A percentile compares a stretch with the other conserved stretches of the same genome.
phyloP scores from a whole-genome alignment of 2,888 invertebrate genomes.

The Leucophenga maculata region DNA sequence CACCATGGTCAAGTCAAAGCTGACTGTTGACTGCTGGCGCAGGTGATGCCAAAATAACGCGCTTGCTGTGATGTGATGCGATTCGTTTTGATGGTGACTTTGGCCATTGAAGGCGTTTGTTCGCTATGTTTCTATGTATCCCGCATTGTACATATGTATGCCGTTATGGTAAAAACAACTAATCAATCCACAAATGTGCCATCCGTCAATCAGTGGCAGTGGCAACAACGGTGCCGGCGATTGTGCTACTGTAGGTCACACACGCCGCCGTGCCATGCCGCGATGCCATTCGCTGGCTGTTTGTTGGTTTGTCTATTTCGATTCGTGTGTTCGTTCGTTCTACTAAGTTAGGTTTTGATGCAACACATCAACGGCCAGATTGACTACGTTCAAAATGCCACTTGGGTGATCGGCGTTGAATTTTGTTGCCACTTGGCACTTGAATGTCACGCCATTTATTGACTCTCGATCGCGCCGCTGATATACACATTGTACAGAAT shows the following conservation, averaged over 20 bases:
- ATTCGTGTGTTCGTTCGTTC: not conserved
- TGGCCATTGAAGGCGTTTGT: not conserved
- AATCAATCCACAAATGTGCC: slow-evolving; percentile 65
- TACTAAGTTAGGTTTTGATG: not conserved
- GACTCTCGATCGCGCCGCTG: not conserved
- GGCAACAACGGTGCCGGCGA: slow-evolving; percentile 27
- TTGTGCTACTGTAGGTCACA: slow-evolving; percentile 58
- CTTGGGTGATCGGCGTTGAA: slow-evolving; percentile 50
- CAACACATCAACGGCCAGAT: slow-evolving; percentile 34
- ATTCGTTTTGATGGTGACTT: too few relatives aligned
- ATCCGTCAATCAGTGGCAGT: slow-evolving; percentile 59
- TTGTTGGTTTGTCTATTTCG: not conserved
- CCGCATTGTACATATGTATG: slow-evolving; percentile 24
- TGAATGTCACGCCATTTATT: slow-evolving; percentile 60
- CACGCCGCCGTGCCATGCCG: slow-evolving; percentile 48
- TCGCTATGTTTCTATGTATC: not conserved
- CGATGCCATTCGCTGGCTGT: slow-evolving; percentile 24
- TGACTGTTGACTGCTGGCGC: slow-evolving; percentile 2
- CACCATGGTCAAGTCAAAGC: slow-evolving; percentile 8
- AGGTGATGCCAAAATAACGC: slow-evolving; percentile 9
- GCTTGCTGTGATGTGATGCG: not conserved
- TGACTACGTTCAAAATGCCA: slow-evolving; percentile 56
- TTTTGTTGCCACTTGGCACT: slow-evolving; percentile 24
- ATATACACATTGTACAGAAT: slow-evolving; percentile 23
- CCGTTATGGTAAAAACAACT: slow-evolving; percentile 65